Base-by-base conservation (phyloP, 2,797 vertebrate genomes). In the Emydoidea blandingii region DNA sequence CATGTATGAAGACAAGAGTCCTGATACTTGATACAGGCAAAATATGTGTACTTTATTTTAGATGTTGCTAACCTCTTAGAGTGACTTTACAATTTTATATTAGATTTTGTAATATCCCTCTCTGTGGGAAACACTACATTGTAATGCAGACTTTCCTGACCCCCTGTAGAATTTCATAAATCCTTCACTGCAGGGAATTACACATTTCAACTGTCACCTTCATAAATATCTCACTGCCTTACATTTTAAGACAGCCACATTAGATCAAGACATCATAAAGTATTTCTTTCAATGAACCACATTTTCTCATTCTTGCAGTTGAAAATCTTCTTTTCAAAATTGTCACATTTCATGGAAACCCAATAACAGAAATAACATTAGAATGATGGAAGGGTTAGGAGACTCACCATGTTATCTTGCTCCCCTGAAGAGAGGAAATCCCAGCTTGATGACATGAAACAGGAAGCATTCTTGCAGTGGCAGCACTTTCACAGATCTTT, bases 101-200 rank as follows among this genome's bases (percentile, higher is more conserved):
- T 93, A 92, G 59, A 92, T 94, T 95, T 94, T 91, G 59, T 57
- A 83, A 93, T 49, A 91, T 86, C 16, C 12, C 21, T 94, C 94
- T 83, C 96, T 93, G 93, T 91, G 81, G 92, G 94, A 97, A 95
- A 89, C 72, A 25, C 82, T 93, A 89, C 91, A 88, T 80, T 95
- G 85, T 91, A 93, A 94, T 54, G 31, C 57, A 91, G 92, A 88
- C 59, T 96, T 92, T 85, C 68, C 52, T 94, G 81, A 74, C 91
- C 90, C 76, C 90, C 96, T 57, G 88, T 3, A 89, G 93, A 76
- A 94, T 92, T 97, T 95, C 92, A 93, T 96, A 97, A 97, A 95
- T 56, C 79, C 91, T 93, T 94, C 96, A 53, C 94, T 92, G 86
- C 81, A 83, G 95, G 95, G 87, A 95, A 88, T 53, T 29, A 2